Evolutionary conservation across 2,888 invertebrate genomes (phyloP).

Genomic region (Cephus spinipes): DNA sequence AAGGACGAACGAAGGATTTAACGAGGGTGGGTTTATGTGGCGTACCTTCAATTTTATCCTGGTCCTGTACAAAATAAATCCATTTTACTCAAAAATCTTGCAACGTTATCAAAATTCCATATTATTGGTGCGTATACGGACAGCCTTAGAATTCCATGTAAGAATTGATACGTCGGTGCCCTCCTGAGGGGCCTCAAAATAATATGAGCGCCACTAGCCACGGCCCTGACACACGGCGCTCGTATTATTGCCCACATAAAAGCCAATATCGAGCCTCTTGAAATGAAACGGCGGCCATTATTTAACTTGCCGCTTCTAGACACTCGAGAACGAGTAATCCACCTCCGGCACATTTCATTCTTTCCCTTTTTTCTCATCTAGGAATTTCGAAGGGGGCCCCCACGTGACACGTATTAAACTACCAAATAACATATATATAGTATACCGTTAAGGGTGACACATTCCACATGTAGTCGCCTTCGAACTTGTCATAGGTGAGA

Average conservation of each 20-base stretch:
- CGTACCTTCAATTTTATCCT: background rate
- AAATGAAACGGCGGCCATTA: conserved; percentile 11
- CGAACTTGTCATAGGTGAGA: background rate
- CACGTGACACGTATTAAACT: background rate
- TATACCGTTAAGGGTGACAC: background rate
- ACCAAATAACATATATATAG: background rate
- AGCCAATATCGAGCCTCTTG: conserved; percentile 46
- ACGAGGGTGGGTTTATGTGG: background rate
- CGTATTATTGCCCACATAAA: conserved; percentile 53
- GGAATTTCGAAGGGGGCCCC: background rate
- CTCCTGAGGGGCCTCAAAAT: conserved; percentile 13
- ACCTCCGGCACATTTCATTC: background rate
- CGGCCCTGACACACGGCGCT: conserved; percentile 38
- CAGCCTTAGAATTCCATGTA: background rate
- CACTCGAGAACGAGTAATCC: background rate
- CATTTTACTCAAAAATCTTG: background rate
- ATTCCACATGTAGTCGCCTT: background rate
- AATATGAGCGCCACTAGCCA: conserved; percentile 9
- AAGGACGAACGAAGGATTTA: background rate
- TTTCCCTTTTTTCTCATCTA: background rate
- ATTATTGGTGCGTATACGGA: background rate
- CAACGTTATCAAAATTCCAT: background rate
- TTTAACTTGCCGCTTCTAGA: conserved; percentile 1
- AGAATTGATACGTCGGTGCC: background rate
- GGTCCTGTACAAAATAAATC: background rate